These are phyloP conservation scores for Leptinotarsa texana DNA, from an alignment of 1,140 invertebrate species.

Conservation along the genomic window DNA sequence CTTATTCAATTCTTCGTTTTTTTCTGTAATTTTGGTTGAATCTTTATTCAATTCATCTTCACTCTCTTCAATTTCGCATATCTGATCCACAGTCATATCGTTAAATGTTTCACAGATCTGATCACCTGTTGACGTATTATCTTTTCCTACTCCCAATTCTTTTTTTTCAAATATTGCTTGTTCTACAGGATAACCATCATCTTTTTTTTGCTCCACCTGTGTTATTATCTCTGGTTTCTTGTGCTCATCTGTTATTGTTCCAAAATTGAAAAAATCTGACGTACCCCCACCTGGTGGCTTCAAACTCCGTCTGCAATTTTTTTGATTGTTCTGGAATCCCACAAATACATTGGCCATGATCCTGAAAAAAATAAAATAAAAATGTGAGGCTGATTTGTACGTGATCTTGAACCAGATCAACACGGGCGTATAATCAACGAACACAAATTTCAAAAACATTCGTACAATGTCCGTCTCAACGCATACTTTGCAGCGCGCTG, in stretches of 20 bases:
- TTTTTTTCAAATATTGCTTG: neutral
- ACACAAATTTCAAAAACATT: too few species aligned
- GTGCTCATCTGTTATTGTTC: neutral
- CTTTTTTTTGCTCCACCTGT: neutral
- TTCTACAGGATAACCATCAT: neutral
- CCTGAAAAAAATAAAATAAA: neutral
- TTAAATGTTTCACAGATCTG: neutral
- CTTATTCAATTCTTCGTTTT: too few species aligned
- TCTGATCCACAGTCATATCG: neutral
- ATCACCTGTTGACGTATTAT: neutral
- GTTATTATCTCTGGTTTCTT: neutral
- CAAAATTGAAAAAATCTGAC: constrained; percentile 5
- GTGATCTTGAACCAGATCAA: too few species aligned
- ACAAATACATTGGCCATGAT: constrained; percentile 9
- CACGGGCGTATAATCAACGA: too few species aligned
- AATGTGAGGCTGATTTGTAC: too few species aligned
- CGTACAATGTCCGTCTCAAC: too few species aligned
- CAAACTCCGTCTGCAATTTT: neutral
- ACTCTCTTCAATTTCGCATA: too few species aligned
- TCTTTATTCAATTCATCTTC: too few species aligned
- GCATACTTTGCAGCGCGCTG: too few species aligned
- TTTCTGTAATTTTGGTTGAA: too few species aligned
- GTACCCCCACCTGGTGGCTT: constrained; percentile 5
- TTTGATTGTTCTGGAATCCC: neutral
- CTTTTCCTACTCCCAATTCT: neutral